Conservation (phyloP, 2,888 invertebrate genomes). For the Ennomos quercinarius region DNA sequence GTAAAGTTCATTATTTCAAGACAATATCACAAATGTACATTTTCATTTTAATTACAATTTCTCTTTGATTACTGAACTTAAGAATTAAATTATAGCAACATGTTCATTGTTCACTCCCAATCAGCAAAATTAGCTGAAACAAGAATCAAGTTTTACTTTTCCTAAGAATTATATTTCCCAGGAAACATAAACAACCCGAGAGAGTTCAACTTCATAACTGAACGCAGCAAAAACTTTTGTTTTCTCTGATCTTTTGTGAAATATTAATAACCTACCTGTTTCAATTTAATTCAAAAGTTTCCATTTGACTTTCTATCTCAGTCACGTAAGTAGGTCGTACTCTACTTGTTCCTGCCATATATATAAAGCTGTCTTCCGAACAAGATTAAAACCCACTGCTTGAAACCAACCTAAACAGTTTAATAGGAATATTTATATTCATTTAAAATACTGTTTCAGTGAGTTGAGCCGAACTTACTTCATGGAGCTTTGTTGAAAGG, state of each 20-base stretch:
- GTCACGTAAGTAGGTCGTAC: constrained; percentile 1
- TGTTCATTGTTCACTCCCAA: too few species aligned
- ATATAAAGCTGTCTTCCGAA: constrained; percentile 5
- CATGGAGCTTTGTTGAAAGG: too few species aligned
- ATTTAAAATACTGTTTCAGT: too few species aligned
- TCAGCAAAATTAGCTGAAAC: too few species aligned
- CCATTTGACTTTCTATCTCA: constrained; percentile 11
- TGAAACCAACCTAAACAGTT: neutral
- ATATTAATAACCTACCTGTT: constrained; percentile 26
- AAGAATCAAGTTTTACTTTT: neutral
- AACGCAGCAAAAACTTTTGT: constrained; percentile 16
- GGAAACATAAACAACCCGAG: constrained; percentile 21
- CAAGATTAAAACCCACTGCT: constrained; percentile 1
- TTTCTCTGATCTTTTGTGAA: constrained; percentile 16
- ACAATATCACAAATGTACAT: too few species aligned
- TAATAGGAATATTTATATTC: neutral
- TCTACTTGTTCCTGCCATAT: neutral
- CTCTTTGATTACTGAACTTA: too few species aligned
- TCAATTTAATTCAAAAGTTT: constrained; percentile 23
- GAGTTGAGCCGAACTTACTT: too few species aligned
- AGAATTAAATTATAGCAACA: too few species aligned
- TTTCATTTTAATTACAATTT: too few species aligned
- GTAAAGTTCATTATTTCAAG: too few species aligned
- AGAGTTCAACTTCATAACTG: constrained; percentile 17
- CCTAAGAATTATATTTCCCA: constrained; percentile 7